Conservation (phyloP, 2,888 invertebrate species). For the Heliconius ismenius region DNA sequence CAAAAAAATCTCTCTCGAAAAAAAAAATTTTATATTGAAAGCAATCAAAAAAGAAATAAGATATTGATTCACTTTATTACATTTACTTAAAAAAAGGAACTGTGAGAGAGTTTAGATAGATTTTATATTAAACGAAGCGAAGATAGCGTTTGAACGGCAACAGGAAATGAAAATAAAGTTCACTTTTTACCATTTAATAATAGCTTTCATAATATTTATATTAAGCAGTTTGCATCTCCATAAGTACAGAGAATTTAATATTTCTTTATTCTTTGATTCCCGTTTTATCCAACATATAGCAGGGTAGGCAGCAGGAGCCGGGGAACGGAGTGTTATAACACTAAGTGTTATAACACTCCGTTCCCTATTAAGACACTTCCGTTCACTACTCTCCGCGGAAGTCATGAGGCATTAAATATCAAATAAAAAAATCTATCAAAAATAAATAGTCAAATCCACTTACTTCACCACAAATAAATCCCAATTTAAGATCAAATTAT, state of each 20-base stretch:
- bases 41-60: neutral
- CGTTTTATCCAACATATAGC: too few species aligned
- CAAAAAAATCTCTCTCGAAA: too few species aligned
- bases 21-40: neutral
- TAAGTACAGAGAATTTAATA: neutral
- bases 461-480: neutral
- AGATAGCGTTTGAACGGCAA: neutral
- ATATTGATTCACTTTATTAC: conserved; percentile 8
- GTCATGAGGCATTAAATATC: too few species aligned
- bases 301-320: too few species aligned
- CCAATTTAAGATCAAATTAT: neutral
- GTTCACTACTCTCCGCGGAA: too few species aligned
- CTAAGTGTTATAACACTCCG: too few species aligned
- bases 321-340: too few species aligned
- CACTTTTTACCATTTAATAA: conserved; percentile 2
- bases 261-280: too few species aligned
- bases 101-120: neutral
- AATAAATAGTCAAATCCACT: neutral
- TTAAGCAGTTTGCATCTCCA: neutral
- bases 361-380: too few species aligned
- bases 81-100: neutral
- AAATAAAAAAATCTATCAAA: too few species aligned
- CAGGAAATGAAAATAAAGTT: conserved; percentile 17
- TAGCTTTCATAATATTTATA: conserved; percentile 4
- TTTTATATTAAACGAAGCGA: neutral